Base-by-base conservation (phyloP, 1,140 invertebrate species). In the Calosoma granatense region DNA sequence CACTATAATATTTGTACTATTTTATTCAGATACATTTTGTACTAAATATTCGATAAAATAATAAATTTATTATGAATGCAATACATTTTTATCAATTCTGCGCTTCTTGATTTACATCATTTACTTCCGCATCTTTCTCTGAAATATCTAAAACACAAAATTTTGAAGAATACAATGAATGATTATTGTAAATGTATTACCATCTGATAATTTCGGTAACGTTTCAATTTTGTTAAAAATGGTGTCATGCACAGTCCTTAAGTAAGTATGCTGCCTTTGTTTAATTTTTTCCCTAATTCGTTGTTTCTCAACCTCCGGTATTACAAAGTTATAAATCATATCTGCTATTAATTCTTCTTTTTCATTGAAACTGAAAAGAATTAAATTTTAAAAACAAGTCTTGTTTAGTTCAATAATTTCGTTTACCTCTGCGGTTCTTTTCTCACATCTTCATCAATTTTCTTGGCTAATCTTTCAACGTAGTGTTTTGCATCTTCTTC, bases 311-410 rank as follows among this genome's bases (percentile, higher is more conserved):
- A 79, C 76, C 70, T 85, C 80, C 1, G 81, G 81, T 55, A 85
- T 67, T 15, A 84, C 68, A 64, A 83, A 84, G 58, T 78, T 77
- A 56, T 82, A 77, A 51, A 85, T 75, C 56, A 85, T 67, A 60
- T 82, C 78, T 11, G 80, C 73, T 14, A 82, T 73, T 60, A 82
- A 72, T 69, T 83, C 80, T 64, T 83, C 76, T 59, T 77, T 75
- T 20, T 76, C 73, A 1, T 79, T 61, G 6, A 67, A 66, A 2
- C 41, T 47, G 4, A 4, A 47, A 47, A 17, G 17, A 47, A 9
- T 12, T 11, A 47, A 47, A 47, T 6, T 47, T 17, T n/a, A n/a
- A n/a, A n/a, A n/a, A n/a, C n/a, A n/a, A n/a, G n/a, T n/a, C 69
- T 67, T 1, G 65, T 53, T 1, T 51, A 3, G 22, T 64, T 58